Conservation (phyloP, 2,888 invertebrate genomes). For the Caenorhabditis plicata region DNA sequence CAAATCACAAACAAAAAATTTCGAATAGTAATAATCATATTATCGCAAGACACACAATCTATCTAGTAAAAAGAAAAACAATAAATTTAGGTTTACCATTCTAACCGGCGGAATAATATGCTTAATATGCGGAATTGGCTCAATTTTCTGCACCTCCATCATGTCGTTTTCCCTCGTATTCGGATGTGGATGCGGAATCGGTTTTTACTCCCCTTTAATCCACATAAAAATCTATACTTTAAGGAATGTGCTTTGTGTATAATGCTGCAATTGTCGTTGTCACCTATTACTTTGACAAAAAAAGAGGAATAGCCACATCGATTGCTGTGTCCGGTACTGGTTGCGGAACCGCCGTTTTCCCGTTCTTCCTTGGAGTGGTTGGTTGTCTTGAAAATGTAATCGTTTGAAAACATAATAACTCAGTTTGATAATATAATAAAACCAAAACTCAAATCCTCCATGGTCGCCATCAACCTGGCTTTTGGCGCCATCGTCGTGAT, state of each 20-base stretch:
- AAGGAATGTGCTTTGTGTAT: constrained; percentile 69
- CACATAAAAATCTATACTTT: background rate
- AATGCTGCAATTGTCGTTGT: constrained; percentile 86
- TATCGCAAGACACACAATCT: background rate
- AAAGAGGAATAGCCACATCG: constrained; percentile 75
- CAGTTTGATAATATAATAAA: no score
- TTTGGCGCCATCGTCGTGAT: constrained; percentile 71
- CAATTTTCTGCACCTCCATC: constrained; percentile 78
- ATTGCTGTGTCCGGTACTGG: constrained; percentile 57
- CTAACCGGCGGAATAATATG: constrained; percentile 24
- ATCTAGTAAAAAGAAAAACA: background rate
- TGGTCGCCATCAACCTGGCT: background rate
- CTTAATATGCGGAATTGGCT: constrained; percentile 1
- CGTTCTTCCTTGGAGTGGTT: constrained; percentile 72
- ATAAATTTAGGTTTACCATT: constrained; percentile 12
- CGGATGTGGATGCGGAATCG: constrained; percentile 68
- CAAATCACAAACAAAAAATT: no score
- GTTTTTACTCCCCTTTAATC: background rate
- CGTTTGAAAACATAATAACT: no score
- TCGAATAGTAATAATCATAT: no score
- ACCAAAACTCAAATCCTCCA: background rate
- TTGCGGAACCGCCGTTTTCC: constrained; percentile 83
- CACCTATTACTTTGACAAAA: constrained; percentile 81
- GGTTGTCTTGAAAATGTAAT: background rate
- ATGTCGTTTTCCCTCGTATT: constrained; percentile 72